Evolutionary conservation across 2,113 vertebrate genomes (phyloP).

Genomic region (Helogale parvula): DNA sequence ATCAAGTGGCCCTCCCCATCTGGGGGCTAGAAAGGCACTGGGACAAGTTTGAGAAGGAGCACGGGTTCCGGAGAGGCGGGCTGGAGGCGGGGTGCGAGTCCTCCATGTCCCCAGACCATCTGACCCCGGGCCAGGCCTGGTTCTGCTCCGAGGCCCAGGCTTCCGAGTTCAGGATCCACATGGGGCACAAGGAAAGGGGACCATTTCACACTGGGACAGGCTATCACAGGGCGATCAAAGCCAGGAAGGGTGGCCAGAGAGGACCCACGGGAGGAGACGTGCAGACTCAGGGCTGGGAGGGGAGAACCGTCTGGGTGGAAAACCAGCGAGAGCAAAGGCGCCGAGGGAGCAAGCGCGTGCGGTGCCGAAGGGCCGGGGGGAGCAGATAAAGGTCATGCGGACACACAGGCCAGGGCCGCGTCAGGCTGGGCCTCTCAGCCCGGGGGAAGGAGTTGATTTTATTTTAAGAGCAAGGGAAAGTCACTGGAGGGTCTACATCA

Average conservation of each 20-base stretch:
- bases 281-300: neutral
- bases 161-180: neutral
- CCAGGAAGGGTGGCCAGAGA: neutral
- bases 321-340: neutral
- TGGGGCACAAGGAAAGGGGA: neutral
- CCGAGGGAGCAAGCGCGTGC: neutral
- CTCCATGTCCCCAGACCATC: no score
- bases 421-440: neutral
- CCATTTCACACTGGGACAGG: neutral
- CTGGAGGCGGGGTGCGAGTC: neutral
- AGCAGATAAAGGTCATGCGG: neutral
- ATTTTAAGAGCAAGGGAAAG: neutral
- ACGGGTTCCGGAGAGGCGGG: neutral
- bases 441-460: neutral
- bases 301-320: neutral
- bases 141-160: neutral
- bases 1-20: neutral
- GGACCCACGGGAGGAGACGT: rapidly evolving
- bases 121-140: neutral
- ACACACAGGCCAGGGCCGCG: neutral
- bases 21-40: neutral
- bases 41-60: neutral
- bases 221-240: neutral
- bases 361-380: neutral
- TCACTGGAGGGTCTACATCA: neutral